Conservation (phyloP, 2,797 vertebrate genomes). For the Paramormyrops hopkinsi region DNA sequence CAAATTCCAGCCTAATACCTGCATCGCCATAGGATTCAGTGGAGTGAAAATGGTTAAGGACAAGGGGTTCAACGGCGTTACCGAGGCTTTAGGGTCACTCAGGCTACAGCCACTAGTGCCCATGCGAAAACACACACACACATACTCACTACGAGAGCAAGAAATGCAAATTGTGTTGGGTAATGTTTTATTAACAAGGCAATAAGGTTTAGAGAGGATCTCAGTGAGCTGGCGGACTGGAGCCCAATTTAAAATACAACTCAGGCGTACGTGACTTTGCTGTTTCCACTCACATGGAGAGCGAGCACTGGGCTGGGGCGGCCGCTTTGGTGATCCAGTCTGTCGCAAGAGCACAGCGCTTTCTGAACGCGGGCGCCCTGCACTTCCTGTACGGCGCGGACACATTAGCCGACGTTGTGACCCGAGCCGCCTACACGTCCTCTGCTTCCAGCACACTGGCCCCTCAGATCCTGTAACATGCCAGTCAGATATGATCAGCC, state of each 20-base stretch:
- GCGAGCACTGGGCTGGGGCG: not conserved
- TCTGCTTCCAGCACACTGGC: not conserved
- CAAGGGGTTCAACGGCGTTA: conserved; percentile 35
- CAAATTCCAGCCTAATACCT: conserved; percentile 60
- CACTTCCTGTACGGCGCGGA: not conserved
- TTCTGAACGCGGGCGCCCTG: not conserved
- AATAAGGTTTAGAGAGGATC: not conserved
- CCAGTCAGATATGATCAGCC: not conserved
- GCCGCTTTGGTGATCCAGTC: not conserved
- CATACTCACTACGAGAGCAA: conserved; percentile 13
- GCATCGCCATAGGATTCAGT: conserved; percentile 53
- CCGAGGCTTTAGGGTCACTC: conserved; percentile 36
- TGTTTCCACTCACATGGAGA: not conserved
- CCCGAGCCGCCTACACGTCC: no score
- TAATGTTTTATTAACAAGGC: conserved; percentile 17
- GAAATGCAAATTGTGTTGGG: not conserved
- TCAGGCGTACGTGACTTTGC: not conserved
- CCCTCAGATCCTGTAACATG: not conserved
- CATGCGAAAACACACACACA: conserved; percentile 26
- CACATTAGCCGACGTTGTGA: not conserved
- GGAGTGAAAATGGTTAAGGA: conserved; percentile 48
- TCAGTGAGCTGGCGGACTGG: not conserved
- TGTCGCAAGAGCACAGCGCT: not conserved
- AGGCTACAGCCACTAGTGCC: conserved; percentile 21
- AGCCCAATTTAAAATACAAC: not conserved